phyloP scores from a whole-genome alignment of 2,113 vertebrate genomes.

The Xenopus borealis region DNA sequence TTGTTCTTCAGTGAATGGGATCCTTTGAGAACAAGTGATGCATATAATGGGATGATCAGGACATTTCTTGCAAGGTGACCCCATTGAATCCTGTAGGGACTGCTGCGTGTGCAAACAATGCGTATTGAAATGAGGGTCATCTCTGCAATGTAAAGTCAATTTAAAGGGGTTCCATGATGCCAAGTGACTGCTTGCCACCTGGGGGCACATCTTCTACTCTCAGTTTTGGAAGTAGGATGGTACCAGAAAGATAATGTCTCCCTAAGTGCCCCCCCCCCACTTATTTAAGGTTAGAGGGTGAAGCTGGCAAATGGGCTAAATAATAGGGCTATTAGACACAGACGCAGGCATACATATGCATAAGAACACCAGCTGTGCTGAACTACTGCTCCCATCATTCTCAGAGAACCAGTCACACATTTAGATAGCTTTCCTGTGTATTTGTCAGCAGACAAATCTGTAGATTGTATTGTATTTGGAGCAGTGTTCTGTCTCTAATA shows the following conservation, averaged over 20 bases:
- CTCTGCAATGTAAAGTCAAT: slow-evolving; percentile 20
- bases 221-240: neutral
- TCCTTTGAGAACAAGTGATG: slow-evolving; percentile 37
- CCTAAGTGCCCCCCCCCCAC: too few relatives aligned
- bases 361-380: too few relatives aligned
- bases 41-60: slow-evolving; percentile 42
- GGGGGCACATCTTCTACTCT: slow-evolving; percentile 3
- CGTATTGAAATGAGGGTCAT: slow-evolving; percentile 35
- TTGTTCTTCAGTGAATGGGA: slow-evolving; percentile 38
- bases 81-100: slow-evolving; percentile 27
- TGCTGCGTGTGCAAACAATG: slow-evolving; percentile 7
- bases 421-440: too few relatives aligned
- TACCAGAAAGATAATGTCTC: neutral
- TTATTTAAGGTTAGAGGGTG: too few relatives aligned
- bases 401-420: too few relatives aligned
- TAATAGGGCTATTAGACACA: too few relatives aligned
- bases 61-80: slow-evolving; percentile 38
- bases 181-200: slow-evolving; percentile 18
- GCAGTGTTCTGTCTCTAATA: too few relatives aligned
- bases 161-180: slow-evolving; percentile 5
- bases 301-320: too few relatives aligned
- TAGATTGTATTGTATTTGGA: too few relatives aligned
- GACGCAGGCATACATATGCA: too few relatives aligned
- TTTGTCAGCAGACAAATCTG: too few relatives aligned
- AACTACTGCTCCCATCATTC: too few relatives aligned